Percentiles rank a stretch among this genome's conserved stretches.
Evolutionary conservation across 2,888 invertebrate genomes (phyloP).

Genomic region (Phanerotoma sp.): DNA sequence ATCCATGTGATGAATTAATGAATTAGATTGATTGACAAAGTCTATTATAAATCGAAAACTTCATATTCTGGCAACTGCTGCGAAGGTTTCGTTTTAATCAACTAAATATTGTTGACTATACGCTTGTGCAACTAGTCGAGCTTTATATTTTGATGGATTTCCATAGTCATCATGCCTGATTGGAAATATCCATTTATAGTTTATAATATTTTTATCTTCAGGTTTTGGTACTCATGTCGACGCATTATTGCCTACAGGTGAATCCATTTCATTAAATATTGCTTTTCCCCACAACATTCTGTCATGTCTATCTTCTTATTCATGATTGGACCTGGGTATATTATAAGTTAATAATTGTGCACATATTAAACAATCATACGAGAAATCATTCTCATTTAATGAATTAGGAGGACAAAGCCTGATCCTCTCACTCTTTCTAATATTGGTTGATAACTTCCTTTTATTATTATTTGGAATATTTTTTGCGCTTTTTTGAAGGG

Average conservation of each 20-base stretch:
- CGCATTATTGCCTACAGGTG: not conserved
- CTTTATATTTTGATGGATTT: not conserved
- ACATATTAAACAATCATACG: not conserved
- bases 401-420: not conserved
- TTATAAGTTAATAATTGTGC: conserved; percentile 1
- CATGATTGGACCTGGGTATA: conserved; percentile 7
- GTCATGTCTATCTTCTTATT: conserved; percentile 24
- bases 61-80: not conserved
- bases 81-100: not conserved
- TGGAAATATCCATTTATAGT: not conserved
- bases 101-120: not conserved
- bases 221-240: not conserved
- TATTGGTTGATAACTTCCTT: not conserved
- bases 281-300: not conserved
- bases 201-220: not conserved
- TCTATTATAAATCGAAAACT: not conserved
- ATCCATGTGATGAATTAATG: not conserved
- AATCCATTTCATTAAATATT: not conserved
- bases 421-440: conserved; percentile 20
- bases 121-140: not conserved
- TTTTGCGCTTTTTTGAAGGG: too few species aligned
- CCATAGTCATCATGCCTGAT: not conserved
- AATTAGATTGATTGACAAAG: not conserved
- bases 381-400: conserved; percentile 5
- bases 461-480: not conserved